These are phyloP conservation scores for Stictocephala bisonia DNA, from an alignment of 2,888 invertebrate species.

Conservation along the genomic window DNA sequence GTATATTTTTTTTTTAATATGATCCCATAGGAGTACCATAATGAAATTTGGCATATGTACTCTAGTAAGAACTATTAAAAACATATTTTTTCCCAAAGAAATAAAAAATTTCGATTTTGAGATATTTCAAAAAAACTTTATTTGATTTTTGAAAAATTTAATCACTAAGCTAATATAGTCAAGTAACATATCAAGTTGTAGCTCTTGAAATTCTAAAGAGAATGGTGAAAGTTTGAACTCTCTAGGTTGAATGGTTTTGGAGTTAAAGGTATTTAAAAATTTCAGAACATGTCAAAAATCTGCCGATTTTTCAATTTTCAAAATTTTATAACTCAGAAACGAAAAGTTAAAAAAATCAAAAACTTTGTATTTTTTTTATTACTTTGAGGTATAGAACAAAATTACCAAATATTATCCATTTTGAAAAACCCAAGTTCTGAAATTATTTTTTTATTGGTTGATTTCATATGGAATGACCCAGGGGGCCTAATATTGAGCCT, in stretches of 20 bases:
- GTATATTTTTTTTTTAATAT: not conserved
- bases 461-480: too few species aligned
- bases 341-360: too few species aligned
- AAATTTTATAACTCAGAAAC: too few species aligned
- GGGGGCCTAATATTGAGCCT: too few species aligned
- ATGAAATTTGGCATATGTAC: not conserved
- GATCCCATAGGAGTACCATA: not conserved
- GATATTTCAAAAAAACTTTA: not conserved
- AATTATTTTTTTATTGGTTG: too few species aligned
- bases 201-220: not conserved
- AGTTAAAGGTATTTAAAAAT: not conserved
- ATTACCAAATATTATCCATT: too few species aligned
- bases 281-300: not conserved
- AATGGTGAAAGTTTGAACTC: not conserved
- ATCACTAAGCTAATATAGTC: not conserved
- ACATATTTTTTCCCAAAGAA: not conserved
- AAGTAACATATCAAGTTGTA: not conserved
- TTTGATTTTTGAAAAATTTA: not conserved
- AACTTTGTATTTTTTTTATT: too few species aligned
- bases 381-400: too few species aligned
- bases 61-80: not conserved
- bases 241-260: not conserved
- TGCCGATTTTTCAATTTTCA: too few species aligned
- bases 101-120: not conserved
- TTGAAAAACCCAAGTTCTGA: too few species aligned